These are phyloP conservation scores for Squalus acanthias DNA, from an alignment of 2,797 vertebrate genomes.

Conservation along the genomic window DNA sequence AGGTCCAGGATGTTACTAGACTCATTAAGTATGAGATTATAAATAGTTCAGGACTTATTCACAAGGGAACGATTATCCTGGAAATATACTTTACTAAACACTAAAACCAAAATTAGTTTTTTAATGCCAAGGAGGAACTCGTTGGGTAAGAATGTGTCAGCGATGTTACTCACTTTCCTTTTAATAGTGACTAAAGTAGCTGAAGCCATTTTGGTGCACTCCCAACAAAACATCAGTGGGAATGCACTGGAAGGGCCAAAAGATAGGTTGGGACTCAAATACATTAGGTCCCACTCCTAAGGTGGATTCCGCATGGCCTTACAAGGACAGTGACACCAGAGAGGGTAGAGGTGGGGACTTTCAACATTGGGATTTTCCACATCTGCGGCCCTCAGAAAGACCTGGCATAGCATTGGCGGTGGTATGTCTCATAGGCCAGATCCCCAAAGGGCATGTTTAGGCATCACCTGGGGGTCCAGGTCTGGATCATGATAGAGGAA, in stretches of 20 bases:
- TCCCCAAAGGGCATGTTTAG: background rate
- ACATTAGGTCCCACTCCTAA: background rate
- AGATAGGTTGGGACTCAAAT: background rate
- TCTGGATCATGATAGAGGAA: background rate
- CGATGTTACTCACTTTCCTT: background rate
- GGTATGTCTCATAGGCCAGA: background rate
- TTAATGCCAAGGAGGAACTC: background rate
- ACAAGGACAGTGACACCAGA: background rate
- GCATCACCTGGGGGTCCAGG: background rate
- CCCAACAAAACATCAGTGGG: background rate
- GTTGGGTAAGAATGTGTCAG: background rate
- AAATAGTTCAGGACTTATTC: background rate
- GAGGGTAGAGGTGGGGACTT: background rate
- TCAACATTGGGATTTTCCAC: background rate
- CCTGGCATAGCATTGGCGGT: background rate
- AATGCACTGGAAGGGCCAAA: background rate
- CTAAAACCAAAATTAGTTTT: background rate
- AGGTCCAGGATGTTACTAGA: background rate
- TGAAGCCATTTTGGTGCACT: background rate
- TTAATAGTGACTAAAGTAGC: background rate
- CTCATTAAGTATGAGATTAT: background rate
- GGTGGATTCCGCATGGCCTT: background rate
- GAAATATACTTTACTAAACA: too few species aligned
- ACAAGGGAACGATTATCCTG: too few species aligned
- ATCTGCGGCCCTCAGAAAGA: background rate